These are phyloP conservation scores for Otolemur garnettii DNA, from an alignment of 2,113 vertebrate species.

Conservation along the genomic window DNA sequence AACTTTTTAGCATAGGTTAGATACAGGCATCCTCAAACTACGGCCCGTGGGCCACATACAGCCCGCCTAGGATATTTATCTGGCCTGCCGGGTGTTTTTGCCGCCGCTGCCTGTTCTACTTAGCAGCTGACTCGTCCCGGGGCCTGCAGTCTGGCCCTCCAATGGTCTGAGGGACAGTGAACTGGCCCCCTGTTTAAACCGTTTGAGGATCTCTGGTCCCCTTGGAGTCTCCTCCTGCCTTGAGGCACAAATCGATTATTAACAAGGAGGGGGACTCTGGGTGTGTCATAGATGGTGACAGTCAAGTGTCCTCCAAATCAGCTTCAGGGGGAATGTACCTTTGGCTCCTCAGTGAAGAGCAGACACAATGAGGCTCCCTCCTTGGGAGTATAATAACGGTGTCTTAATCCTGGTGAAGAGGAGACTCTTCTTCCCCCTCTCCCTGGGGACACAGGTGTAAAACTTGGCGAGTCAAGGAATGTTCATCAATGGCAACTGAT, in stretches of 20 bases:
- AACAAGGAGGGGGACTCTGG: background rate
- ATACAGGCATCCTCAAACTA: too few species aligned
- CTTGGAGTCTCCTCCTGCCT: background rate
- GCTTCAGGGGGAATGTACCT: background rate
- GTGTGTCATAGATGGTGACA: background rate
- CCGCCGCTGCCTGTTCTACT: too few species aligned
- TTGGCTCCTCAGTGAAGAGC: background rate
- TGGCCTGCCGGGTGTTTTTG: too few species aligned
- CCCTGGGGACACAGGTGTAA: background rate
- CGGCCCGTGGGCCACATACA: too few species aligned
- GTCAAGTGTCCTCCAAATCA: background rate
- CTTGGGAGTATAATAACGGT: background rate
- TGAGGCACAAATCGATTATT: background rate
- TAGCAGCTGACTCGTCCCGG: too few species aligned
- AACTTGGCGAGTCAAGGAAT: background rate
- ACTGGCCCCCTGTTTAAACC: too few species aligned
- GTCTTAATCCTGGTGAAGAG: background rate
- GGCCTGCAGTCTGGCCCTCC: too few species aligned
- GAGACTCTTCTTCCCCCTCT: background rate
- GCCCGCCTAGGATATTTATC: too few species aligned
- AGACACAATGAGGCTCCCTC: background rate
- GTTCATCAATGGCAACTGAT: background rate
- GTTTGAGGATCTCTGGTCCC: too few species aligned
- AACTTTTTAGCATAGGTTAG: background rate
- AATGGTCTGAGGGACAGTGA: too few species aligned